Percentiles rank a stretch among this genome's conserved stretches.
phyloP scores from a whole-genome alignment of 2,888 invertebrate species.

The Nineta flava region DNA sequence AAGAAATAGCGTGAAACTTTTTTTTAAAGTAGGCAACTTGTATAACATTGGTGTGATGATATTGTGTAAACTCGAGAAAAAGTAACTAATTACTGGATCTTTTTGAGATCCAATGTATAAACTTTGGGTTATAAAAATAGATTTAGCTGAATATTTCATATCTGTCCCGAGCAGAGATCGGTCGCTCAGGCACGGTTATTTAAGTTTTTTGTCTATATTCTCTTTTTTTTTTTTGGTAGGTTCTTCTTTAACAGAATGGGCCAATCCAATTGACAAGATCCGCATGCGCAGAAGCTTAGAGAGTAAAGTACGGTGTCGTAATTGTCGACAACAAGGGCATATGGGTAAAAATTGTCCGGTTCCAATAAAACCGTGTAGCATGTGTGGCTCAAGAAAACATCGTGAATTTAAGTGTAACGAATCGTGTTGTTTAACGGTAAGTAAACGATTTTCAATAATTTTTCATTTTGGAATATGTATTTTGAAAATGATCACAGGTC shows the following conservation, averaged over 20 bases:
- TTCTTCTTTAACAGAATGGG: background rate
- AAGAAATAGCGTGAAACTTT: too few species aligned
- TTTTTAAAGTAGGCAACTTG: too few species aligned
- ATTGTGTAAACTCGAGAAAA: too few species aligned
- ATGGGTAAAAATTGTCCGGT: background rate
- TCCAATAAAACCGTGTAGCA: slow-evolving; percentile 1
- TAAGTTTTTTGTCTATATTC: background rate
- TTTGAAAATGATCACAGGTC: too few species aligned
- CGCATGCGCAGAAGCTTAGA: background rate
- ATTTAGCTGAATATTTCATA: too few species aligned
- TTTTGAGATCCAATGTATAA: too few species aligned
- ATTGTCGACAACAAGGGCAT: slow-evolving; percentile 3
- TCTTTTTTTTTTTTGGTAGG: background rate
- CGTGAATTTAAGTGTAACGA: background rate
- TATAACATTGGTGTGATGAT: too few species aligned
- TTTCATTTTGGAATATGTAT: background rate
- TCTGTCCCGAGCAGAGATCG: too few species aligned
- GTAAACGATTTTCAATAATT: too few species aligned
- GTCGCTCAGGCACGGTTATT: too few species aligned
- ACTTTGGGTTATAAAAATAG: too few species aligned
- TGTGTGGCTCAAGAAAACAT: slow-evolving; percentile 1
- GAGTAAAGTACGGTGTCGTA: background rate
- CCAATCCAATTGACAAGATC: background rate
- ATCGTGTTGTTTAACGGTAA: slow-evolving; percentile 3
- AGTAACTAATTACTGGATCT: too few species aligned